Conservation (phyloP, 2,888 invertebrate genomes). For the Drepana falcataria region DNA sequence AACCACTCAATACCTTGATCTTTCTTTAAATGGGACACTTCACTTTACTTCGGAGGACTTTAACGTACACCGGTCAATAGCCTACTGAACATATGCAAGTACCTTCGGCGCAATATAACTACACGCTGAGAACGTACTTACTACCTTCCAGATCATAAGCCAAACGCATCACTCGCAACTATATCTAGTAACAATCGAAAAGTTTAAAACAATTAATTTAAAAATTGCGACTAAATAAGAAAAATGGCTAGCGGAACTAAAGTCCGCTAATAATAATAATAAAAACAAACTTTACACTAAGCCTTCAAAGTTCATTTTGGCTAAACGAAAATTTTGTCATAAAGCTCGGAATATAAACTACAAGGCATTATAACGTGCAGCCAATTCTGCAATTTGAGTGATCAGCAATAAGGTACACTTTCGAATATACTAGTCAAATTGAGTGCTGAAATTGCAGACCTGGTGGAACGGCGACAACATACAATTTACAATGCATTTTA, state of each 20-base stretch:
- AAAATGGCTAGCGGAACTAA: constrained; percentile 26
- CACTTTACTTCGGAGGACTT: too few species aligned
- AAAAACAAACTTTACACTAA: constrained; percentile 18
- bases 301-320: constrained; percentile 25
- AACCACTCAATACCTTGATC: background rate
- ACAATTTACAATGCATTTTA: background rate
- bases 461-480: background rate
- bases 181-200: constrained; percentile 37
- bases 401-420: background rate
- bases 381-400: background rate
- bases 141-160: background rate
- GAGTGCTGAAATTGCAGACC: background rate
- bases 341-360: constrained; percentile 15
- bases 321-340: constrained; percentile 23
- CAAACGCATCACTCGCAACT: constrained; percentile 19
- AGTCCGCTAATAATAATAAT: constrained; percentile 14
- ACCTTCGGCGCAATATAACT: too few species aligned
- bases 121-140: too few species aligned
- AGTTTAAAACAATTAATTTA: constrained; percentile 12
- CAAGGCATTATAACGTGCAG: constrained; percentile 6
- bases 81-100: too few species aligned
- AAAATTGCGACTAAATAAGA: constrained; percentile 33
- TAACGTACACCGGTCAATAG: too few species aligned
- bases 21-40: too few species aligned
- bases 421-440: background rate